Conservation (phyloP, 2,797 vertebrate genomes). For the Myotis pilosus region DNA sequence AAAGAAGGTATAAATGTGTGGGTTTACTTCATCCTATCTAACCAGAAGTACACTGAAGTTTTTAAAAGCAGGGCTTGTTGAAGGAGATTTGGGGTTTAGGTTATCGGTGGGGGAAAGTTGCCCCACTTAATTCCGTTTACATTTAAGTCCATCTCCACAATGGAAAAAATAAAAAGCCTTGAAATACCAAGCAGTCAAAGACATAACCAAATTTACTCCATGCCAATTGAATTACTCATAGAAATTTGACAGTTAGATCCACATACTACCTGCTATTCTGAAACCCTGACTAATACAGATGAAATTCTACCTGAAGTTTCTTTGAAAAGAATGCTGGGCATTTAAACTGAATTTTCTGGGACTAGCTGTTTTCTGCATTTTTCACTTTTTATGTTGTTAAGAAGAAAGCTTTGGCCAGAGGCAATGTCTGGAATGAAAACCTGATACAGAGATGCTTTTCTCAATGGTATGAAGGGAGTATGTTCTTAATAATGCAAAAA, state of each 20-base stretch:
- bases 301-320: constrained; percentile 76
- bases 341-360: constrained; percentile 77
- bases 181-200: constrained; percentile 70
- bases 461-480: constrained; percentile 64
- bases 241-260: constrained; percentile 68
- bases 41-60: not conserved
- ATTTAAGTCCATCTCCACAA: constrained; percentile 45
- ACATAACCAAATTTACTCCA: constrained; percentile 71
- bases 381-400: constrained; percentile 69
- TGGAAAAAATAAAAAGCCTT: constrained; percentile 55
- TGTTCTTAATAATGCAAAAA: constrained; percentile 77
- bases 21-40: not conserved
- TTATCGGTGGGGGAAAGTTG: not conserved
- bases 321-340: constrained; percentile 72
- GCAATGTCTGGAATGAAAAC: constrained; percentile 72
- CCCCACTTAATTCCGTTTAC: constrained; percentile 46
- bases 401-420: constrained; percentile 77
- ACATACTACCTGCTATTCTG: constrained; percentile 64
- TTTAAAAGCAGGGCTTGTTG: constrained; percentile 11
- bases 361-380: constrained; percentile 74
- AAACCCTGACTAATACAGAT: constrained; percentile 77
- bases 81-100: not conserved
- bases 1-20: not conserved
- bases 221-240: constrained; percentile 75
- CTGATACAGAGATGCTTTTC: constrained; percentile 67